A percentile compares a stretch with the other conserved stretches of the same genome.
phyloP scores from a whole-genome alignment of 2,888 invertebrate genomes.

The Drosophila vallismaia region DNA sequence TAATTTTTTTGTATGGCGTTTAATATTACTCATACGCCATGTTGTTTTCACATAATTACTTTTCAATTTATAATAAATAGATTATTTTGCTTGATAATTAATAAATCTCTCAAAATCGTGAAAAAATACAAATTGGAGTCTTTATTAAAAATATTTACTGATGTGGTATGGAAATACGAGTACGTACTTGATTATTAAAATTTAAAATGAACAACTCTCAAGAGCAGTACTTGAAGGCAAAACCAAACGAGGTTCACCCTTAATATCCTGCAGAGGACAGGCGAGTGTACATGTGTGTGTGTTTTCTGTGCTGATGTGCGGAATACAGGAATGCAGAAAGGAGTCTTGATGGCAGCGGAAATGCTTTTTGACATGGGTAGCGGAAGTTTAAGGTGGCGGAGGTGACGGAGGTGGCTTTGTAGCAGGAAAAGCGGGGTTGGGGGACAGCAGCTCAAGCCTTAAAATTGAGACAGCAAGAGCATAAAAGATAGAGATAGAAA shows the following conservation, averaged over 20 bases:
- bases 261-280: background rate
- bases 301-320: slow-evolving; percentile 13
- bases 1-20: background rate
- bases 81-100: too few relatives aligned
- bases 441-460: slow-evolving; percentile 16
- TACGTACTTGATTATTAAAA: too few relatives aligned
- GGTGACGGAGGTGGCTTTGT: background rate
- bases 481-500: slow-evolving; percentile 7
- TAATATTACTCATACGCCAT: background rate
- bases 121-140: too few relatives aligned
- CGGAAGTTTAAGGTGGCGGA: slow-evolving; percentile 16
- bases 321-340: slow-evolving; percentile 33
- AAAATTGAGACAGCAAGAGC: slow-evolving; percentile 20
- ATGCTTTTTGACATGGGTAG: slow-evolving; percentile 34
- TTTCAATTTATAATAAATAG: too few relatives aligned
- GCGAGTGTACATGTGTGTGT: slow-evolving; percentile 3
- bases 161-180: too few relatives aligned
- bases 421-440: background rate
- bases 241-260: slow-evolving; percentile 18
- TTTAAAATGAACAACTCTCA: too few relatives aligned
- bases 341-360: slow-evolving; percentile 37
- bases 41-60: background rate
- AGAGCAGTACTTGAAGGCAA: too few relatives aligned
- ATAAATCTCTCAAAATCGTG: too few relatives aligned
- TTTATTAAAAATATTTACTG: too few relatives aligned